Base-by-base conservation (phyloP, 2,797 vertebrate species). In the Tamandua tetradactyla region DNA sequence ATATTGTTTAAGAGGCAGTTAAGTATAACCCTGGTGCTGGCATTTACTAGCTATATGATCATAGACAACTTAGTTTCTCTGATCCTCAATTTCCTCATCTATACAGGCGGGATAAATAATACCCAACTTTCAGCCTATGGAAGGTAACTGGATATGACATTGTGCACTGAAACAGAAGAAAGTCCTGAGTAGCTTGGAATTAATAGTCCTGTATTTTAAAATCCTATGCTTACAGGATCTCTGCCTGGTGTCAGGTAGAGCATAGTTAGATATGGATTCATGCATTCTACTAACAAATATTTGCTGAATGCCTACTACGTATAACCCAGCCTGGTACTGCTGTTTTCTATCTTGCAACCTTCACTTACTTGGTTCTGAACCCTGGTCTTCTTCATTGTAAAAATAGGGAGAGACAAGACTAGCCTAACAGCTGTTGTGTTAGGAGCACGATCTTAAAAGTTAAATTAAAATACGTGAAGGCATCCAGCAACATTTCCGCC, bases 21-120 rank as follows among this genome's bases (percentile, higher is more conserved):
- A 81, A 91, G 6, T 68, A 18, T 59, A 27, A 71, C 32, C 12
- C 20, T 68, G 15, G 64, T 80, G 37, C 30, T 88, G 27, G 74
- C 32, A 92, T 44, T 40, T 74, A 78, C 20, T 47, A 82, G 4
- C 76, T 90, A 20, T 87, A 14, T 0, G 0, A 37, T 47, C 42
- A 76, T 57, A 92, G 90, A 80, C 62, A 78, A 81, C 94, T 85
- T 64, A 25, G 49, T 92, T 89, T 96, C 30, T 95, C 87, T 81
- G 57, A 89, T 78, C 12, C 22, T 79, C 78, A 44, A 4, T 95
- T 61, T 93, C 23, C 42, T 93, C 32, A 76, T 94, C 2, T 72
- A 18, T 79, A 74, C n/a, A 96, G 7, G 86, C 37, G 59, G 76
- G 78, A 18, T 57, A 42, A 75, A 57, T 72, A 72, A 35, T 62